These are phyloP conservation scores for Apotomis capreana DNA, from an alignment of 2,888 invertebrate species.

Conservation along the genomic window DNA sequence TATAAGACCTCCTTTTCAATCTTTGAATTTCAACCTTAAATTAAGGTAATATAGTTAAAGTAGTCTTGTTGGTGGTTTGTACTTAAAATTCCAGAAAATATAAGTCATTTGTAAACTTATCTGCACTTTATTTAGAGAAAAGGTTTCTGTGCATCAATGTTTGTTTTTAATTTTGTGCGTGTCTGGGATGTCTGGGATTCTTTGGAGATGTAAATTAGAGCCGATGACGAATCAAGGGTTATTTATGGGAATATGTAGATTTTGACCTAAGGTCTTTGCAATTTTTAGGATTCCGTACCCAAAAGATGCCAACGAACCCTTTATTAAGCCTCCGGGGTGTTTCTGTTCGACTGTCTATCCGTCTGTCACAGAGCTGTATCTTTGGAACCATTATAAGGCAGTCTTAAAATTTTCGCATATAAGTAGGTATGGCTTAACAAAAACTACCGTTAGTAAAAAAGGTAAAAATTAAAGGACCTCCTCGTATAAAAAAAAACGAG, in stretches of 20 bases:
- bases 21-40: slow-evolving; percentile 53
- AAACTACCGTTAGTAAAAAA: too few relatives aligned
- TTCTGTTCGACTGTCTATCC: too few relatives aligned
- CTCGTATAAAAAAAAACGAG: too few relatives aligned
- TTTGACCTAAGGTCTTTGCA: slow-evolving; percentile 23
- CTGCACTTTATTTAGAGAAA: slow-evolving; percentile 80
- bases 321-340: too few relatives aligned
- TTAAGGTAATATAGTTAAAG: slow-evolving; percentile 45
- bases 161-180: slow-evolving; percentile 62
- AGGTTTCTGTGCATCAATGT: slow-evolving; percentile 72
- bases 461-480: too few relatives aligned
- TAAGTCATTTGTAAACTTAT: slow-evolving; percentile 82
- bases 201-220: slow-evolving; percentile 58
- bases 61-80: slow-evolving; percentile 45
- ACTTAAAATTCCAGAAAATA: slow-evolving; percentile 78
- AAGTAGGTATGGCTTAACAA: too few relatives aligned
- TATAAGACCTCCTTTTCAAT: slow-evolving; percentile 48
- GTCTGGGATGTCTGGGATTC: slow-evolving; percentile 56
- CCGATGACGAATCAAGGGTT: slow-evolving; percentile 45
- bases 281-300: neutral
- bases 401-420: too few relatives aligned
- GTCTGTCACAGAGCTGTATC: too few relatives aligned
- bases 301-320: too few relatives aligned
- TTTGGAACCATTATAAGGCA: too few relatives aligned
- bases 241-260: neutral